These are phyloP conservation scores for Synaphobranchus kaupii DNA, from an alignment of 2,797 vertebrate genomes.

Conservation along the genomic window DNA sequence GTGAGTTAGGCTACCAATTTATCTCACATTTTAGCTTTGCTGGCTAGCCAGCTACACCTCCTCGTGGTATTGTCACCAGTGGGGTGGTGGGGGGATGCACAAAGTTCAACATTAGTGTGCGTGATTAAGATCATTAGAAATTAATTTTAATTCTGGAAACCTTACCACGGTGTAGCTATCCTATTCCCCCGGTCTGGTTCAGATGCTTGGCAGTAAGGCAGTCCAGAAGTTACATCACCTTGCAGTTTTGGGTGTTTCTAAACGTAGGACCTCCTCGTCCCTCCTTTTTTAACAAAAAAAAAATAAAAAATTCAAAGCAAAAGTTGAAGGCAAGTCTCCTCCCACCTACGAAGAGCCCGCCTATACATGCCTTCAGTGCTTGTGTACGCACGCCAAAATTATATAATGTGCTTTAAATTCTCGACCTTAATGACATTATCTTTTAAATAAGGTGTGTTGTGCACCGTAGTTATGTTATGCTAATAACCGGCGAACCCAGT, in stretches of 20 bases:
- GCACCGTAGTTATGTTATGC: background rate
- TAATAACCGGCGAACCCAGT: background rate
- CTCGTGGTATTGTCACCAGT: background rate
- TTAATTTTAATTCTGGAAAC: background rate
- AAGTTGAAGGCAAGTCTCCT: background rate
- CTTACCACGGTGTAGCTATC: background rate
- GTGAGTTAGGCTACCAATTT: background rate
- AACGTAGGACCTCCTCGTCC: constrained; percentile 40
- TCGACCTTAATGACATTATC: background rate
- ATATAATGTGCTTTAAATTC: no score
- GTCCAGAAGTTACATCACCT: constrained; percentile 59
- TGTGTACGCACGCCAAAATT: background rate
- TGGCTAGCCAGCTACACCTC: background rate
- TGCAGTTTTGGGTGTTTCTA: background rate
- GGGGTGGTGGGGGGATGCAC: no score
- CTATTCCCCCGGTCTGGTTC: background rate
- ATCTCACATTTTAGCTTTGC: background rate
- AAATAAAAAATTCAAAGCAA: background rate
- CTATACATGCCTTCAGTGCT: background rate
- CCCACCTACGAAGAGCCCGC: background rate
- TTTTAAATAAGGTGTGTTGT: background rate
- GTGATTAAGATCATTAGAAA: background rate
- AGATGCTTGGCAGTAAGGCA: constrained; percentile 1
- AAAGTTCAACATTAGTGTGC: background rate
- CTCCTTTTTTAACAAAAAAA: constrained; percentile 42